Conservation (phyloP, 2,797 vertebrate genomes). For the Mus caroli region DNA sequence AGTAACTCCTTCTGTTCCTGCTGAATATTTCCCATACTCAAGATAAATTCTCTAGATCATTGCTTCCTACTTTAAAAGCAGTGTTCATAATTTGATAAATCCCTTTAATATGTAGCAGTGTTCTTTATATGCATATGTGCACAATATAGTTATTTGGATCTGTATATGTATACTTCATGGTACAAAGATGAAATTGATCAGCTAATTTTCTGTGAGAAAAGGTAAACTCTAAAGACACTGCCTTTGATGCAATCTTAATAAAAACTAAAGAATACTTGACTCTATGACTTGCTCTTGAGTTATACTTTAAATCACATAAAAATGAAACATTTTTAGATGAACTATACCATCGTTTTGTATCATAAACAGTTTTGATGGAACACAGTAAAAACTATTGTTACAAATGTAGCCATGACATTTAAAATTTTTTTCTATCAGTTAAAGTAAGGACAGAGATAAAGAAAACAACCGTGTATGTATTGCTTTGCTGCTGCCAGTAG, state of each 20-base stretch:
- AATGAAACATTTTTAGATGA: neutral
- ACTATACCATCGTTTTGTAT: neutral
- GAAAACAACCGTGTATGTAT: neutral
- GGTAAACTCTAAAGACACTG: neutral
- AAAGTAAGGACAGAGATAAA: neutral
- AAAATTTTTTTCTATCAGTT: neutral
- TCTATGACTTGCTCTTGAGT: neutral
- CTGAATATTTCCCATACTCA: neutral
- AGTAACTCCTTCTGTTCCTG: neutral
- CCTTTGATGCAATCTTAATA: neutral
- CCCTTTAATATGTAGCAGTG: no score
- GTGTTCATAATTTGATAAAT: neutral
- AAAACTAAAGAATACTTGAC: neutral
- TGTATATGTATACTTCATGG: neutral
- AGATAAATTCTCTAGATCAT: neutral
- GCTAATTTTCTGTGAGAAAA: neutral
- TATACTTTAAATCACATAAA: neutral
- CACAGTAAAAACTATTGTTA: neutral
- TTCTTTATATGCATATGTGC: neutral
- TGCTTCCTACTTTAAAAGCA: neutral
- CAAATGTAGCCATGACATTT: neutral
- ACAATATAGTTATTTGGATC: neutral
- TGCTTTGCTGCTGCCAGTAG: neutral
- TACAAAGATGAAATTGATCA: neutral
- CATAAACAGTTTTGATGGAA: neutral